phyloP scores from a whole-genome alignment of 2,888 invertebrate genomes.

The Sclerodermus sp. region DNA sequence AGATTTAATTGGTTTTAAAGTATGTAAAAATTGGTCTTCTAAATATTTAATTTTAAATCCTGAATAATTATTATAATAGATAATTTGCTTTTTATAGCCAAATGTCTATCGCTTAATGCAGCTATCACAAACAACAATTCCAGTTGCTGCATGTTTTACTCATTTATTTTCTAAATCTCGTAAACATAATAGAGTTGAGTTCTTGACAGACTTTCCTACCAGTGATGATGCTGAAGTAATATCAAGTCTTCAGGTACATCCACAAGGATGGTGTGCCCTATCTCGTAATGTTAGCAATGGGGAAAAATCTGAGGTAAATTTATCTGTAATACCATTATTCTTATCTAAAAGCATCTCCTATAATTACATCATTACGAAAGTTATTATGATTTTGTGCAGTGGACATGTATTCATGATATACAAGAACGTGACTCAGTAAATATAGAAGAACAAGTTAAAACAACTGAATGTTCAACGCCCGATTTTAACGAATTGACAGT shows the following conservation, averaged over 20 bases:
- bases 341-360: not conserved
- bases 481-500: constrained; percentile 33
- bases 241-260: constrained; percentile 86
- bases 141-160: constrained; percentile 78
- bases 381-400: constrained; percentile 61
- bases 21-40: constrained; percentile 55
- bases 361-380: constrained; percentile 1
- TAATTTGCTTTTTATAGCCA: constrained; percentile 65
- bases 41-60: constrained; percentile 4
- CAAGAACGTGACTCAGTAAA: constrained; percentile 66
- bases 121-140: constrained; percentile 78
- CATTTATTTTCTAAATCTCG: constrained; percentile 76
- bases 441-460: constrained; percentile 48
- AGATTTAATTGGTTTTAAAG: constrained; percentile 84
- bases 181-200: constrained; percentile 82
- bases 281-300: constrained; percentile 85
- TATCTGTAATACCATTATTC: not conserved
- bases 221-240: constrained; percentile 88
- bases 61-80: constrained; percentile 15
- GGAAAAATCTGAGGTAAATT: constrained; percentile 78
- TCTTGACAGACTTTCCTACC: constrained; percentile 86
- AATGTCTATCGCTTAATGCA: constrained; percentile 89
- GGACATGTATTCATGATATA: constrained; percentile 93
- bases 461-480: constrained; percentile 29
- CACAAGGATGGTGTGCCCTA: constrained; percentile 86